A percentile compares a stretch with the other conserved stretches of the same genome.
Conservation (phyloP, 1,140 invertebrate species). For the Drosophila ogumai region DNA sequence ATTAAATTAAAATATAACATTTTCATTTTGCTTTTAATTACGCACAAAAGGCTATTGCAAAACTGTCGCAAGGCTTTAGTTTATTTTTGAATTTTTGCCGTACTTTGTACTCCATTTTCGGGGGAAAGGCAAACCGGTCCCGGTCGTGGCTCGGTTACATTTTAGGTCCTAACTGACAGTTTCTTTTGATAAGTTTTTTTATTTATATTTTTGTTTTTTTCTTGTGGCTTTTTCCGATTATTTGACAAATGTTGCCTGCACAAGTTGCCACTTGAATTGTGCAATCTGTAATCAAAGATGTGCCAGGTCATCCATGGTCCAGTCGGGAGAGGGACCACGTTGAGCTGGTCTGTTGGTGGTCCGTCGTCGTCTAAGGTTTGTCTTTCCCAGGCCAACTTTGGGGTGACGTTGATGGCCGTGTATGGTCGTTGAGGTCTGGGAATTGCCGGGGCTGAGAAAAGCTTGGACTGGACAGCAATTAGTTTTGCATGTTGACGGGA, state of each 20-base stretch:
- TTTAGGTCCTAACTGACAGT: conserved; percentile 63
- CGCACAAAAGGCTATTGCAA: conserved; percentile 74
- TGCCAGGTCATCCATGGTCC: conserved; percentile 61
- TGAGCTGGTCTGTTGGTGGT: conserved; percentile 26
- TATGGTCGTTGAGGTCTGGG: conserved; percentile 17
- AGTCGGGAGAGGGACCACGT: conserved; percentile 12
- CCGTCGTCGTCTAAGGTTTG: conserved; percentile 18
- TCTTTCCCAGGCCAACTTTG: conserved; percentile 40
- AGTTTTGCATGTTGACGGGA: conserved; percentile 15
- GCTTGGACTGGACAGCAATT: conserved; percentile 1
- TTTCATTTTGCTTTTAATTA: conserved; percentile 73
- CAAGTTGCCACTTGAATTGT: conserved; percentile 35
- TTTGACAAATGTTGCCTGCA: conserved; percentile 39
- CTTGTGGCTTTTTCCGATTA: conserved; percentile 21
- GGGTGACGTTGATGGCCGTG: conserved; percentile 40
- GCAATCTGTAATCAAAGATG: conserved; percentile 57
- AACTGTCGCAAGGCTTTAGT: conserved; percentile 53
- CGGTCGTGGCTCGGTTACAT: conserved; percentile 59
- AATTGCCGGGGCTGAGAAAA: conserved; percentile 9
- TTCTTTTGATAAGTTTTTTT: conserved; percentile 30
- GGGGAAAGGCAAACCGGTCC: conserved; percentile 81
- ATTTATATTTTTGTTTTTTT: not conserved
- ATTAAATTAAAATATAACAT: conserved; percentile 59
- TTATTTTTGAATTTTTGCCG: conserved; percentile 36
- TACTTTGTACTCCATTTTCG: conserved; percentile 41